These are phyloP conservation scores for Colostygia pectinataria DNA, from an alignment of 2,888 invertebrate genomes.

Conservation along the genomic window DNA sequence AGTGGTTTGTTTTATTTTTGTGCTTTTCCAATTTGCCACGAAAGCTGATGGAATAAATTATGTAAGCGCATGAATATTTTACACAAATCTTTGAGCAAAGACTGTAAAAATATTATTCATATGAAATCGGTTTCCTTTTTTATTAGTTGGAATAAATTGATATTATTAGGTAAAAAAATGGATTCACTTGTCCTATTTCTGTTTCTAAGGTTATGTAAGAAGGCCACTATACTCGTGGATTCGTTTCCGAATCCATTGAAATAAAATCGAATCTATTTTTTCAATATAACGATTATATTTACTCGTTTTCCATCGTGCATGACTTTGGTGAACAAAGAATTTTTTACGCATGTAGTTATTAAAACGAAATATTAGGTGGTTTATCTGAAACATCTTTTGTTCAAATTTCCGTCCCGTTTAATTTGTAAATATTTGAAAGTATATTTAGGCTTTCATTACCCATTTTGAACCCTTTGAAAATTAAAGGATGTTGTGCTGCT, in stretches of 20 bases:
- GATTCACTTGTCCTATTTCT: no score
- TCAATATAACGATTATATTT: no score
- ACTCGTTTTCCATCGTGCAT: no score
- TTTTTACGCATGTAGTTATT: background rate
- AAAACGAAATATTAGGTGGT: background rate
- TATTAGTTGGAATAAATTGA: no score
- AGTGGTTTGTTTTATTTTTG: constrained; percentile 3
- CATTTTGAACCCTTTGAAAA: constrained; percentile 9
- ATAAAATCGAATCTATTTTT: no score
- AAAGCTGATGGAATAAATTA: constrained; percentile 15
- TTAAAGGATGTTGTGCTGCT: constrained; percentile 8
- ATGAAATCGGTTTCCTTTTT: background rate
- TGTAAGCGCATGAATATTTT: constrained; percentile 19
- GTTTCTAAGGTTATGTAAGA: no score
- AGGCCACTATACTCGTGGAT: no score
- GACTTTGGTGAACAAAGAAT: no score
- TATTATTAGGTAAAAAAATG: no score
- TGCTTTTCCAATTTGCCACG: background rate
- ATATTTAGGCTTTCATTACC: constrained; percentile 7
- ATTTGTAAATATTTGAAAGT: constrained; percentile 4
- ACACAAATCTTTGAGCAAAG: constrained; percentile 7
- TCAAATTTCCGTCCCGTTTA: background rate
- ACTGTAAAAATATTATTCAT: constrained; percentile 9
- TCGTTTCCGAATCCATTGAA: no score
- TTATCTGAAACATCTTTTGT: background rate